Percentiles rank a stretch among this genome's conserved stretches.
phyloP scores from a whole-genome alignment of 2,888 invertebrate species.

The Ceramica pisi region DNA sequence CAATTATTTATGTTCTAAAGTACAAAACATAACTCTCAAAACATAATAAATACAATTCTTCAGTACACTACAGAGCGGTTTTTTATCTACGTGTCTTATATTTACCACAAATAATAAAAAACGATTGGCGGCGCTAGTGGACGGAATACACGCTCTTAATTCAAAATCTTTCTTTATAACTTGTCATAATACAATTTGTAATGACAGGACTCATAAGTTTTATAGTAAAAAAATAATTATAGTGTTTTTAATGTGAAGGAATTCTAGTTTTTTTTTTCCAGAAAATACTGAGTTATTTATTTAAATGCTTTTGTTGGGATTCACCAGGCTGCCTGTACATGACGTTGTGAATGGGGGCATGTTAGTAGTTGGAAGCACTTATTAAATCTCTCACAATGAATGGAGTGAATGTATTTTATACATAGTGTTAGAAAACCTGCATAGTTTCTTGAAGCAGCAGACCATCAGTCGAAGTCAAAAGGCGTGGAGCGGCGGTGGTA shows the following conservation, averaged over 20 bases:
- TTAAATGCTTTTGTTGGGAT: constrained; percentile 13
- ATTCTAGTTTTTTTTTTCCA: neutral
- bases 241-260: neutral
- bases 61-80: no score
- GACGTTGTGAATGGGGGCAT: constrained; percentile 4
- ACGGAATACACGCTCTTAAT: no score
- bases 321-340: neutral
- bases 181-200: neutral
- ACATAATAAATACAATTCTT: no score
- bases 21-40: no score
- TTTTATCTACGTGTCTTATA: no score
- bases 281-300: constrained; percentile 29
- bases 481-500: no score
- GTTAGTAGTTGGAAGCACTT: neutral
- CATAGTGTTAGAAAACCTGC: neutral
- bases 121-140: no score
- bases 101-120: no score
- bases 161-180: neutral
- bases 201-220: neutral
- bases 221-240: neutral
- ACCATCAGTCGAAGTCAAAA: no score
- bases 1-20: no score
- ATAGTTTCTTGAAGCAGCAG: constrained; percentile 1
- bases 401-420: neutral
- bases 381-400: neutral